Evolutionary conservation across 2,797 vertebrate genomes (phyloP), one percentile per base, ranked within the genome.

Genomic region (Capromys pilorides): DNA sequence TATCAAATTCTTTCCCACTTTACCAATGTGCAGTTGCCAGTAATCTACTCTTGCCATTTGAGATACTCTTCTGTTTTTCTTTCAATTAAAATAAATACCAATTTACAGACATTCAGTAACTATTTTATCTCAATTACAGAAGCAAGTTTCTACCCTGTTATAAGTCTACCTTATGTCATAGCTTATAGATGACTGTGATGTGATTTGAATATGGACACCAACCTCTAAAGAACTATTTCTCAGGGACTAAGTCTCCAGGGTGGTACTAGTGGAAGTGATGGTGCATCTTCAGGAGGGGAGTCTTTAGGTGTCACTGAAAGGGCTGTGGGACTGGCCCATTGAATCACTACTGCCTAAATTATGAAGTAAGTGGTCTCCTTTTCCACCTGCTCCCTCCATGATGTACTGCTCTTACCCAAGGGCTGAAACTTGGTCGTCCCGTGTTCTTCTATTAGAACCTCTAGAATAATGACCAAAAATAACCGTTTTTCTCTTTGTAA

Each of bases 221-320:
- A 39, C n/a, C 24, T 19, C 22, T n/a, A 31, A 75, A 91, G 33
- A 6, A 16, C n/a, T 0, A 14, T 31, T 13, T 36, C 41, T 73
- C 19, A 36, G 28, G n/a, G 9, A 5, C 39, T 69, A 41, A 16
- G 3, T n/a, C 2, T 24, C 3, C 1, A 59, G 28, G 3, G 2
- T 13, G 11, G 26, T 36, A 16, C 9, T 28, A 61, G 9, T 73
- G 6, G 8, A 62, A 83, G 39, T 61, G 39, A 24, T 10, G 31
- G 54, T 61, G 14, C 3, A 12, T 0, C 67, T 61, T 82, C 82
- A 45, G 41, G 31, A 39, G 6, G 3, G 16, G 7, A 8, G 19
- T 49, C 36, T 51, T 51, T 75, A 49, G 24, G 16, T 36, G 31
- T 18, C 31, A 21, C n/a, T 13, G 2, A 39, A 64, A 61, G 59